Evolutionary conservation across 2,113 vertebrate genomes (phyloP).

Genomic region (Prolemur simus): DNA sequence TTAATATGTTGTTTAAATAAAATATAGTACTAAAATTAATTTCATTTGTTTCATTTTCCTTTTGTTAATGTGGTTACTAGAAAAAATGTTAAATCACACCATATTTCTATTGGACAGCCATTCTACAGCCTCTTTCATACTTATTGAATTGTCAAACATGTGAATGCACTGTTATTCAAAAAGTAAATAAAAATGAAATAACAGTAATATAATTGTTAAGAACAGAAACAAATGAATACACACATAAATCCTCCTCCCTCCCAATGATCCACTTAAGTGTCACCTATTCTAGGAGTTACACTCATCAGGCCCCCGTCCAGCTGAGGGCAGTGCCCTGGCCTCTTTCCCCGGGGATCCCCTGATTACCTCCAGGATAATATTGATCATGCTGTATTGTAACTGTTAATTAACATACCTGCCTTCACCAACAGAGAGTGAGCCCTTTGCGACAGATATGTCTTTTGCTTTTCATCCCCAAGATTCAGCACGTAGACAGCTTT

Average conservation of each 20-base stretch:
- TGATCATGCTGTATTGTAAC: not conserved
- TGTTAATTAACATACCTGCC: not conserved
- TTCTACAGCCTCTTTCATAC: not conserved
- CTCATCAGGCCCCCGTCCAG: not conserved
- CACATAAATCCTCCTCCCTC: not conserved
- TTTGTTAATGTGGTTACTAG: not conserved
- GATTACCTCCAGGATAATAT: not conserved
- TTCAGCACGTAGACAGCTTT: not conserved
- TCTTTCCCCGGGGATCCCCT: not conserved
- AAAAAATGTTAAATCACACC: not conserved
- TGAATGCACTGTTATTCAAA: not conserved
- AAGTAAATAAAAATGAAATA: not conserved
- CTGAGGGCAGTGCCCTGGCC: not conserved
- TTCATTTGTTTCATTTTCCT: constrained; percentile 14
- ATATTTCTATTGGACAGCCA: not conserved
- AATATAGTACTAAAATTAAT: not conserved
- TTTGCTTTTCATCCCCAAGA: not conserved
- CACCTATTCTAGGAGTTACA: not conserved
- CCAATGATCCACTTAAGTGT: not conserved
- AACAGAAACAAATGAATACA: not conserved
- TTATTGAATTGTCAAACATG: not conserved
- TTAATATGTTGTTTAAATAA: not conserved
- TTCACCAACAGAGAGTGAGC: not conserved
- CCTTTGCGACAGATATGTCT: not conserved
- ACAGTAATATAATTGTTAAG: not conserved